A percentile compares a stretch with the other conserved stretches of the same genome.
Evolutionary conservation across 2,797 vertebrate genomes (phyloP).

Genomic region (Sebastes melanostomus): DNA sequence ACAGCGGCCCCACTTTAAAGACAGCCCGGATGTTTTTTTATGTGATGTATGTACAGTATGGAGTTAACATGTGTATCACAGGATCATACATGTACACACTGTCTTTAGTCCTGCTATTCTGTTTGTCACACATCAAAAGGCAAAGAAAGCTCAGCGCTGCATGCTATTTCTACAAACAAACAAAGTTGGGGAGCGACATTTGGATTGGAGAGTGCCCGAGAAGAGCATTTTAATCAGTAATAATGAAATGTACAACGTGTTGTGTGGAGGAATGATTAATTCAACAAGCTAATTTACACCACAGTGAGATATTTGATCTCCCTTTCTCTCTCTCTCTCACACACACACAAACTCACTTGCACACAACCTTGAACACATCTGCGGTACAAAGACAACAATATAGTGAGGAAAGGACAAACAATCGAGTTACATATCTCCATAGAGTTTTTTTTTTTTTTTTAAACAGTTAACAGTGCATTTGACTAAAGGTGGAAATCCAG

Average conservation of each 20-base stretch:
- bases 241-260: slow-evolving; percentile 4
- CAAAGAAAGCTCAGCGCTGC: slow-evolving; percentile 24
- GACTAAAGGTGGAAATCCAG: slow-evolving; percentile 1
- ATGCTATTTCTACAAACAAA: slow-evolving; percentile 34
- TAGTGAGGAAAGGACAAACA: slow-evolving; percentile 15
- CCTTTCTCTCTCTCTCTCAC: background rate
- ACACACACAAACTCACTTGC: background rate
- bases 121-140: background rate
- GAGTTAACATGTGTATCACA: background rate
- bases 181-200: background rate
- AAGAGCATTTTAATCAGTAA: slow-evolving; percentile 17
- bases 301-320: slow-evolving; percentile 28
- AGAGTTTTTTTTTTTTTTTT: background rate
- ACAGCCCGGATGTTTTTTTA: background rate
- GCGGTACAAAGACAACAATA: slow-evolving; percentile 17
- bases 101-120: background rate
- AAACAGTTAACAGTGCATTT: background rate
- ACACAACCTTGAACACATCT: slow-evolving; percentile 17
- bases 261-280: slow-evolving; percentile 9
- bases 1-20: slow-evolving; percentile 27
- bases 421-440: background rate
- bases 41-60: background rate
- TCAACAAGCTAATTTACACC: slow-evolving; percentile 31
- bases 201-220: background rate
- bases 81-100: background rate